Base-by-base conservation (phyloP, 2,797 vertebrate genomes). In the Gorsachius magnificus region DNA sequence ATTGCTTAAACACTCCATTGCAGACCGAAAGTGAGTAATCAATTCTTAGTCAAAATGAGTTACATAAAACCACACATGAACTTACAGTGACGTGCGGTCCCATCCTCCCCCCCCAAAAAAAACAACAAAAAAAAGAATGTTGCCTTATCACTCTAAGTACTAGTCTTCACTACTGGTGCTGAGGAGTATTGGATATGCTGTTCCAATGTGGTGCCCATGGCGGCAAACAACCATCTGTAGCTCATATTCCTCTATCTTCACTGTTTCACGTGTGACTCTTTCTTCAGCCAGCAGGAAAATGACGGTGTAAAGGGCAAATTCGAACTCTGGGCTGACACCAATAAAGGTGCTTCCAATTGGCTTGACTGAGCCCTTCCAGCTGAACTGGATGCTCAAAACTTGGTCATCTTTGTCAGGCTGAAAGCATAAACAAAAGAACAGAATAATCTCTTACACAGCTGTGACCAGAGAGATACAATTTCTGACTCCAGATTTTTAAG, bases 381-480 rank as follows among this genome's bases (percentile, higher is more conserved):
- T 98, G 98, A 99, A 99, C 98, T 99, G 99, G 43, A 99, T 98
- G 96, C 97, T 99, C 95, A 99, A 94, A 33, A 99, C 98, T 26
- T 99, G 98, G 89, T 99, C 98, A 10, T 99, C 98, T 33, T 98
- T 96, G 88, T 98, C 98, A 5, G 98, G 98, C 98, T 99, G 93
- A 87, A 95, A 93, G 48, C 13, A 81, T 66, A 75, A 93, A 76
- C 7, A 83, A 29, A 87, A 58, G 63, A 83, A 43, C 8, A 54
- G 56, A 89, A 63, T 71, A 38, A 25, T 35, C 35, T 68, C 22
- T 41, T 75, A 35, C 19, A 72, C 51, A 71, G 19, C 20, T 43
- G 56, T 82, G 76, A 60, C 20, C 28, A 58, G 22, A 48, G 8
- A 61, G 57, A 22, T 16, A 64, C 10, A 70, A 36, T 79, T 82